These are phyloP conservation scores for Anarrhichthys ocellatus DNA, from an alignment of 2,113 vertebrate species.

Conservation along the genomic window DNA sequence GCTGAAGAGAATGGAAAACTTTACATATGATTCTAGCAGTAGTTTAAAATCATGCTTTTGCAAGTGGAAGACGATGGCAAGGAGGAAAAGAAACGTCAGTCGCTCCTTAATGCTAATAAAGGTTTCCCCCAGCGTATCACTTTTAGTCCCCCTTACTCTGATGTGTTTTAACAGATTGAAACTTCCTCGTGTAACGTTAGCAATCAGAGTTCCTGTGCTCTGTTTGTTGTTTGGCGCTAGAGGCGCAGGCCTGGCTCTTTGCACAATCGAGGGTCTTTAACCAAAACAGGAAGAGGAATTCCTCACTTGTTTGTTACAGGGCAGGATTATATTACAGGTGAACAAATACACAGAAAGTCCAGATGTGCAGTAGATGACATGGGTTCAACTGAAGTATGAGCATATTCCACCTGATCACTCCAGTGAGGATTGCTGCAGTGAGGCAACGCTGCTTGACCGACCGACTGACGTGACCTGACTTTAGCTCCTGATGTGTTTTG, in stretches of 20 bases:
- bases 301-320: conserved; percentile 52
- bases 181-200: background rate
- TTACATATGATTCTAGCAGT: background rate
- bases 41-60: background rate
- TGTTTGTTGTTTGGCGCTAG: conserved; percentile 5
- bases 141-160: background rate
- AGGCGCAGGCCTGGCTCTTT: background rate
- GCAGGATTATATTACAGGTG: conserved; percentile 59
- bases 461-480: conserved; percentile 10
- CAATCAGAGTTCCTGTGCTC: background rate
- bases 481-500: conserved; percentile 23
- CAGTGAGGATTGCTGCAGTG: conserved; percentile 17
- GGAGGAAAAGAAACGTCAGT: background rate
- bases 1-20: background rate
- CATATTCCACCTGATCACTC: conserved; percentile 40
- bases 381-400: conserved; percentile 21
- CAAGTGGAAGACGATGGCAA: background rate
- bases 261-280: conserved; percentile 13
- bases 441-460: background rate
- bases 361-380: conserved; percentile 37
- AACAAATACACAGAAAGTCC: conserved; percentile 58
- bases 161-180: background rate
- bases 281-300: conserved; percentile 43
- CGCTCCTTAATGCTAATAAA: conserved; percentile 3
- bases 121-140: background rate